Base-by-base conservation (phyloP, 2,113 vertebrate species). In the Coptodon bakossiorum region DNA sequence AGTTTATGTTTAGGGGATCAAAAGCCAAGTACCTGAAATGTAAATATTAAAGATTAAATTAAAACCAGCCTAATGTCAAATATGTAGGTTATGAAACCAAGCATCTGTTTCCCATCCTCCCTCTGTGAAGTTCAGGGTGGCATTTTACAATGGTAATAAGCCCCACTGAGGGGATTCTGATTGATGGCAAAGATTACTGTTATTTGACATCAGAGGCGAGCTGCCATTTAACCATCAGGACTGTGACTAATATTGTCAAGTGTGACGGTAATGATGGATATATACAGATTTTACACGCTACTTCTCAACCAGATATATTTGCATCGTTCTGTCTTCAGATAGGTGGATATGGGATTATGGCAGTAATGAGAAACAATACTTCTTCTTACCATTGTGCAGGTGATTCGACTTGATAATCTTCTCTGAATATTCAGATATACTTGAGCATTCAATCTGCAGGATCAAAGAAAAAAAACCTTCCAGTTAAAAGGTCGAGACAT, bases 361-460 rank as follows among this genome's bases (percentile, higher is more conserved):
- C 27, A 84, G 78, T 86, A 19, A 73, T 38, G 16, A 22, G 82
- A 78, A 88, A 86, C 2, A 56, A 13, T 57, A n/a, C 68, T 78
- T 36, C 68, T 76, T 34, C 98, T 97, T 97, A 99, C 98, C 98
- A 80, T 97, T 98, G 94, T 99, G 98, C 94, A 99, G 94, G 92
- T 99, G 98, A 92, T 99, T 99, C 4, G 98, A 98, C 94, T 99
- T 99, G 96, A 99, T 98, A 82, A 99, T 99, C 97, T 98, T 99
- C 97, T 99, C 98, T 2, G 98, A 99, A 94, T 99, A 99, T 93
- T 99, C 98, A 13, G 98, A 99, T 96, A 99, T 99, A 87, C 98
- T 99, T 91, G 98, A 99, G 89, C 98, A 99, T 95, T 99, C 98
- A 24, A 99, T 99, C 98, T 99, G 96, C n/a, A 12, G 68, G 57